Evolutionary conservation across 1,140 invertebrate species (phyloP).

Genomic region (Sminthurinus signatus): DNA sequence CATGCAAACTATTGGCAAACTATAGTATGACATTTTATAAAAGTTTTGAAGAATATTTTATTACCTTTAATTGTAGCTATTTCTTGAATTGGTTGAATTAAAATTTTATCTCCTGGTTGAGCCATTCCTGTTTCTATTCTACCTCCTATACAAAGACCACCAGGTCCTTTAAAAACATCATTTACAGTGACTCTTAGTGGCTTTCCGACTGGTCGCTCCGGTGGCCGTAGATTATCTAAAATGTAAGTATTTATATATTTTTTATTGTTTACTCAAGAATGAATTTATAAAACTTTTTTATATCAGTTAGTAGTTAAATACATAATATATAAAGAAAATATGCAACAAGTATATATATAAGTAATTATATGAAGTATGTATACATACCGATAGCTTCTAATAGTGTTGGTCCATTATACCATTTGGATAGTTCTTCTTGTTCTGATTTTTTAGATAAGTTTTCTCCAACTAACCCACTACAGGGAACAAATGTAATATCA

Average conservation of each 20-base stretch:
- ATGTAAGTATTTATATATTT: too few relatives aligned
- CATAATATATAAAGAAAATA: too few relatives aligned
- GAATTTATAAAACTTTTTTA: too few relatives aligned
- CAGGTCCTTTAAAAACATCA: conserved; percentile 91
- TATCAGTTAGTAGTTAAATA: too few relatives aligned
- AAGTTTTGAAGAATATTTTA: too few relatives aligned
- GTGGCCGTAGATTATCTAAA: conserved; percentile 75
- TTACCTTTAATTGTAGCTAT: conserved; percentile 66
- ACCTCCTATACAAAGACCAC: conserved; percentile 80
- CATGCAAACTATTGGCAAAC: too few relatives aligned
- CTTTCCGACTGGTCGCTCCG: conserved; percentile 74
- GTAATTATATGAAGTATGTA: too few relatives aligned
- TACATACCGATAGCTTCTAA: conserved; percentile 69
- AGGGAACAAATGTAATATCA: conserved; percentile 87
- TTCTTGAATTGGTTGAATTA: conserved; percentile 80
- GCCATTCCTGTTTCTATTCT: conserved; percentile 85
- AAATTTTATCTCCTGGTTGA: conserved; percentile 74
- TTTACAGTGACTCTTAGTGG: conserved; percentile 86
- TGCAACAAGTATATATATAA: too few relatives aligned
- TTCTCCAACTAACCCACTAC: conserved; percentile 89
- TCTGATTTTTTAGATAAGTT: conserved; percentile 70
- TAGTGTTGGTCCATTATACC: conserved; percentile 79
- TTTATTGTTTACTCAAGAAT: too few relatives aligned
- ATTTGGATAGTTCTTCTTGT: conserved; percentile 60
- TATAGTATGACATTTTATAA: too few relatives aligned